Base-by-base conservation (phyloP, 2,113 vertebrate genomes). In the Crotalus viridis region DNA sequence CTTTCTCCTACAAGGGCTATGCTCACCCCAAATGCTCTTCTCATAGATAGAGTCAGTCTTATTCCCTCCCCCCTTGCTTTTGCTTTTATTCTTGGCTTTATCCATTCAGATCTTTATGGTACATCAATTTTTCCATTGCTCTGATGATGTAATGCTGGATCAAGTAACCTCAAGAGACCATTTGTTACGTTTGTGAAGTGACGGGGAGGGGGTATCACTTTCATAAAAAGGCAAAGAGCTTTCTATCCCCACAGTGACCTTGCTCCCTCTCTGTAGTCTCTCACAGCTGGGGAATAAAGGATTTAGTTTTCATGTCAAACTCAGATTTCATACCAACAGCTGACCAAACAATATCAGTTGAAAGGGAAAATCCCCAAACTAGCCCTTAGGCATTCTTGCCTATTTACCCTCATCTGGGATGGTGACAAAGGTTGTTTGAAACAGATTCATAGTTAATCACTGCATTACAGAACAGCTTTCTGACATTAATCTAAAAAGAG, bases 71-170 rank as follows among this genome's bases (percentile, higher is more conserved):
- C 43, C 3, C 15, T 24, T 24, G 46, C 28, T 81, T 89, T 89
- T 85, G 55, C 88, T 89, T 93, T 93, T 57, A 92, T 87, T 90
- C 89, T 87, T 87, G 57, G 59, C 26, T 90, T 88, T 93, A 33
- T 93, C 51, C 57, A 54, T 90, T 81, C 48, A 81, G 89, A 88
- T 59, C 89, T 87, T 85, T 94, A 90, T 92, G 89, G 61, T 46
- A 59, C 61, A 92, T 94, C 91, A 91, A 39, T 94, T 94, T 94
- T 92, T 92, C 93, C 91, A 94, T 85, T 89, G 89, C 93, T 92
- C 85, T 61, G 28, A 91, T 92, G 89, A 90, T 88, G 86, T 91
- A 94, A 94, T 61, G 86, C 86, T 56, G 33, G 91, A 91, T 94
- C 89, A 39, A 85, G 89, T 92, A 89, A 94, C 89, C 91, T 85